A percentile compares a stretch with the other conserved stretches of the same genome.
Conservation (phyloP, 2,888 invertebrate species). For the Scaptomyza reducta region DNA sequence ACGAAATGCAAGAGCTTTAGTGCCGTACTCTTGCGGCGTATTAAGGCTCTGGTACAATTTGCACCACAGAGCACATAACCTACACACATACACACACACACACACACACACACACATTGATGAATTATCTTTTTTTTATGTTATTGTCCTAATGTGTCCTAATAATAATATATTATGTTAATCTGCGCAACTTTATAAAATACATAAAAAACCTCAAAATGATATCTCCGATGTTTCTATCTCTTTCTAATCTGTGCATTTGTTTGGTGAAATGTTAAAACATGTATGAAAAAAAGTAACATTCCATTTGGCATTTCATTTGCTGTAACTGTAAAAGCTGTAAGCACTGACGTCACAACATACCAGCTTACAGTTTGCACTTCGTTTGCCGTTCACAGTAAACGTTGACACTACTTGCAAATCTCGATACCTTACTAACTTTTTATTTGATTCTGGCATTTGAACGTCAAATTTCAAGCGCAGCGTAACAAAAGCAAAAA, state of each 20-base stretch:
- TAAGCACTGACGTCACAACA: not conserved
- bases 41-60: constrained; percentile 92
- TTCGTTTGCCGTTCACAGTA: not conserved
- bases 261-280: not conserved
- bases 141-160: too few relatives aligned
- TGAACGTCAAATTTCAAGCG: not conserved
- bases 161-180: too few relatives aligned
- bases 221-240: not conserved
- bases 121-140: too few relatives aligned
- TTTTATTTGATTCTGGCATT: not conserved
- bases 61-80: constrained; percentile 84
- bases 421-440: not conserved
- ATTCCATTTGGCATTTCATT: not conserved
- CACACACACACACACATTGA: too few relatives aligned
- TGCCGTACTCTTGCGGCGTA: constrained; percentile 90
- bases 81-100: not conserved
- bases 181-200: too few relatives aligned
- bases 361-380: not conserved
- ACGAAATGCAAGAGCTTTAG: constrained; percentile 89
- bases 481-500: not conserved
- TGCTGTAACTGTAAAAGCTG: not conserved
- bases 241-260: constrained; percentile 15
- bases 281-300: too few relatives aligned
- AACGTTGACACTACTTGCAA: not conserved
- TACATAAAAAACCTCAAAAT: not conserved